Evolutionary conservation across 2,797 vertebrate genomes (phyloP), one percentile per base, ranked within the genome.

Genomic region (Oreortyx pictus): DNA sequence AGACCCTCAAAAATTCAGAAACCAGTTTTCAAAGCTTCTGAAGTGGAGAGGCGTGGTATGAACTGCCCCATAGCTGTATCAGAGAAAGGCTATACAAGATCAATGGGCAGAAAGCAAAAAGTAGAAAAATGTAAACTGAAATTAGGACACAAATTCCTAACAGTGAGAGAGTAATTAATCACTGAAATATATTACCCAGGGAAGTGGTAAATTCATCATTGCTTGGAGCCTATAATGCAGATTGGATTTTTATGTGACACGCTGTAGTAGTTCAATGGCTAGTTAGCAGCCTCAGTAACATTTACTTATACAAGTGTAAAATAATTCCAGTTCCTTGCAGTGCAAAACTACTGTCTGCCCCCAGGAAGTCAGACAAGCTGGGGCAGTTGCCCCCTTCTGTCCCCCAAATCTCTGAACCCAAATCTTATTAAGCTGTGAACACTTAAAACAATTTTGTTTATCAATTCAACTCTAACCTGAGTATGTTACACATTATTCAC

Each of bases 131-230:
- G 74, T 93, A 86, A 93, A 94, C 89, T 94, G 77, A 91, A 95
- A 95, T 88, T 92, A 92, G 68, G 78, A 89, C 82, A 84, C 25
- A 84, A 89, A 89, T 95, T 95, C 92, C 85, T 92, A 93, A 79
- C 52, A 88, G 71, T 54, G 61, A 89, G 54, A 86, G 82, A 64
- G 56, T 79, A 95, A 96, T 96, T 94, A 95, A 95, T 96, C 92
- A 95, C n/a, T 60, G 39, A 72, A 91, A 94, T 8, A 1, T 76
- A 77, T 54, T 92, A 41, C 80, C 41, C 72, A 44, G 65, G 41
- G 72, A 95, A 94, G 67, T 88, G 85, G 91, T 82, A 95, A 93
- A 96, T 93, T 96, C 91, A 93, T 95, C 92, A 96, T 92, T 8
- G 3, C 43, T 67, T 62, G 57, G 43, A 91, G 57, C 29, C 61